Conservation (phyloP, 1,140 invertebrate genomes). For the Drosophila pseudoobscura region DNA sequence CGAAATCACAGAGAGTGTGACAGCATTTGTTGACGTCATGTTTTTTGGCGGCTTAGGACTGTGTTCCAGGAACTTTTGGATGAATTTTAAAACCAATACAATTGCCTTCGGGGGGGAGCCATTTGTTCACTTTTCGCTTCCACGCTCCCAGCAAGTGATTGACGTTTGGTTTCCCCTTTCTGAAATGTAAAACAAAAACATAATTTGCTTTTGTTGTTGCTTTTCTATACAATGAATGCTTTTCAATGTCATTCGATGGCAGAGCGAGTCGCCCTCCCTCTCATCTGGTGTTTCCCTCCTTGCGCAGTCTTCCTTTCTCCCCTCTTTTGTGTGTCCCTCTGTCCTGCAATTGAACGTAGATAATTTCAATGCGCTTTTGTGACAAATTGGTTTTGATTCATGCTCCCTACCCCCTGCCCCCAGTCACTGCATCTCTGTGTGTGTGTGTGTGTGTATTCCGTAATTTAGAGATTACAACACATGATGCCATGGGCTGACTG, state of each 20-base stretch:
- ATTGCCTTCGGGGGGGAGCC: constrained; percentile 11
- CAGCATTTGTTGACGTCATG: constrained; percentile 53
- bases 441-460: constrained; percentile 38
- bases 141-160: constrained; percentile 55
- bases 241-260: constrained; percentile 64
- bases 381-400: constrained; percentile 80
- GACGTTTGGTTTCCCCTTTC: constrained; percentile 55
- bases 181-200: constrained; percentile 61
- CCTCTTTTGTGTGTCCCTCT: not conserved
- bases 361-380: constrained; percentile 73
- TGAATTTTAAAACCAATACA: constrained; percentile 27
- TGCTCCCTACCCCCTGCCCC: constrained; percentile 13
- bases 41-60: not conserved
- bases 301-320: constrained; percentile 11
- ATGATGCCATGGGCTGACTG: constrained; percentile 37
- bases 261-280: not conserved
- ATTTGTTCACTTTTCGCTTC: constrained; percentile 34
- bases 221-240: constrained; percentile 44
- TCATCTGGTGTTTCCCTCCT: constrained; percentile 13
- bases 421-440: constrained; percentile 16
- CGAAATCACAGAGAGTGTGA: constrained; percentile 54
- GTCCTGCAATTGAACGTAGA: constrained; percentile 66
- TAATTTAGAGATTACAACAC: constrained; percentile 68
- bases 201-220: constrained; percentile 56
- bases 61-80: no score